phyloP scores from a whole-genome alignment of 92 coral and sea anemone species.

The Zoanthus solanderi region DNA sequence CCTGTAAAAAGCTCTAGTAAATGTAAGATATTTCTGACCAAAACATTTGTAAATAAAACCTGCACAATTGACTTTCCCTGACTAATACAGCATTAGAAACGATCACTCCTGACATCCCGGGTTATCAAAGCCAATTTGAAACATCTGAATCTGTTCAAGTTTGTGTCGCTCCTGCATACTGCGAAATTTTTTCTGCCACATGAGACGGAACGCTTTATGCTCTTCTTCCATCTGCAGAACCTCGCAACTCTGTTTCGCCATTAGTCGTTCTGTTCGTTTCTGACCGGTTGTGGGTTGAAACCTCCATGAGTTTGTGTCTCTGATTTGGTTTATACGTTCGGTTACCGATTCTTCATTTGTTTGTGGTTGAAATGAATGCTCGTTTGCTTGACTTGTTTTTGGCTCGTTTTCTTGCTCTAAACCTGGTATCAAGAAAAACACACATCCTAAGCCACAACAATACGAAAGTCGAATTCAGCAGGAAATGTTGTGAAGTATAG shows the following conservation, averaged over 20 bases:
- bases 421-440: neutral
- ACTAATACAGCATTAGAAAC: too few species aligned
- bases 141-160: constrained; percentile 72
- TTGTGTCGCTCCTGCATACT: constrained; percentile 78
- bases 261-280: constrained; percentile 59
- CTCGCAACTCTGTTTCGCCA: constrained; percentile 82
- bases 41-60: too few species aligned
- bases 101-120: constrained; percentile 67
- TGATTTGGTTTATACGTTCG: neutral
- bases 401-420: neutral
- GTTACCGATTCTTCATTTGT: neutral
- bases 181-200: constrained; percentile 76
- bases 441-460: too few species aligned
- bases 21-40: too few species aligned
- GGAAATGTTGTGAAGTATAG: neutral
- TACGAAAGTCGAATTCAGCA: neutral
- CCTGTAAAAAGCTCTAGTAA: too few species aligned
- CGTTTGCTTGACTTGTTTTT: neutral
- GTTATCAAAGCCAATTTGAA: constrained; percentile 67
- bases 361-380: neutral
- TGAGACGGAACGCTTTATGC: constrained; percentile 67
- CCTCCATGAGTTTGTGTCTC: neutral
- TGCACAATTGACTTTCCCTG: too few species aligned
- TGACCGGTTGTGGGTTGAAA: constrained; percentile 1
- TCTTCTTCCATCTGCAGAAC: constrained; percentile 73